Conservation (phyloP, 2,888 invertebrate genomes). For the Belgica antarctica region DNA sequence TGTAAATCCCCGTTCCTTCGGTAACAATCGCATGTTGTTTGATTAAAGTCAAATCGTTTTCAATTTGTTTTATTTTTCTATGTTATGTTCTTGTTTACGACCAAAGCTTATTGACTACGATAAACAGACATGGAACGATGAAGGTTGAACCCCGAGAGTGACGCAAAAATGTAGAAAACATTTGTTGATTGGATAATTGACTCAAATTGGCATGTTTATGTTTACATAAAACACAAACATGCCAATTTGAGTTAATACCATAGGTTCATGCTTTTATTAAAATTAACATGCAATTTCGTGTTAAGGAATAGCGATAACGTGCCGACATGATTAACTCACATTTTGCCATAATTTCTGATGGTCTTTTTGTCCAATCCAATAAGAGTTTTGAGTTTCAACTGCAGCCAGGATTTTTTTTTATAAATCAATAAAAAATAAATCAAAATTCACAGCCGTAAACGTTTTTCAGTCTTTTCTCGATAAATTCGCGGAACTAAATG, state of each 20-base stretch:
- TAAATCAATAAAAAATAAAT: not conserved
- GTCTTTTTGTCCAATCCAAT: not conserved
- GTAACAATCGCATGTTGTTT: slow-evolving; percentile 11
- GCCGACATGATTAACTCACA: not conserved
- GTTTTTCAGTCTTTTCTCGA: slow-evolving; percentile 30
- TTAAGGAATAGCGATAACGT: not conserved
- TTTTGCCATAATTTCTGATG: not conserved
- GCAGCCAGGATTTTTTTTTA: not conserved
- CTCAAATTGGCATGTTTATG: slow-evolving; percentile 27
- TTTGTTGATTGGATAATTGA: slow-evolving; percentile 36
- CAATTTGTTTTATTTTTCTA: slow-evolving; percentile 25
- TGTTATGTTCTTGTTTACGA: not conserved
- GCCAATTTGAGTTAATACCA: too few relatives aligned
- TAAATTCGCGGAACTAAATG: slow-evolving; percentile 33
- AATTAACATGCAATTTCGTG: not conserved
- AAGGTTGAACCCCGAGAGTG: not conserved
- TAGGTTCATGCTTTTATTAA: not conserved
- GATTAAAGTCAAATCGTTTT: slow-evolving; percentile 36
- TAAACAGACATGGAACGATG: not conserved
- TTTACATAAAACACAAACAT: too few relatives aligned
- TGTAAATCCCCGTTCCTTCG: not conserved
- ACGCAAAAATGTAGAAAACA: slow-evolving; percentile 18
- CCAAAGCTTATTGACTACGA: not conserved
- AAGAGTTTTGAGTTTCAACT: not conserved
- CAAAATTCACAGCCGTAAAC: not conserved